Percentiles rank a stretch among this genome's conserved stretches.
These are phyloP conservation scores for Holacanthella duospinosa DNA, from an alignment of 2,888 invertebrate species.

Conservation along the genomic window DNA sequence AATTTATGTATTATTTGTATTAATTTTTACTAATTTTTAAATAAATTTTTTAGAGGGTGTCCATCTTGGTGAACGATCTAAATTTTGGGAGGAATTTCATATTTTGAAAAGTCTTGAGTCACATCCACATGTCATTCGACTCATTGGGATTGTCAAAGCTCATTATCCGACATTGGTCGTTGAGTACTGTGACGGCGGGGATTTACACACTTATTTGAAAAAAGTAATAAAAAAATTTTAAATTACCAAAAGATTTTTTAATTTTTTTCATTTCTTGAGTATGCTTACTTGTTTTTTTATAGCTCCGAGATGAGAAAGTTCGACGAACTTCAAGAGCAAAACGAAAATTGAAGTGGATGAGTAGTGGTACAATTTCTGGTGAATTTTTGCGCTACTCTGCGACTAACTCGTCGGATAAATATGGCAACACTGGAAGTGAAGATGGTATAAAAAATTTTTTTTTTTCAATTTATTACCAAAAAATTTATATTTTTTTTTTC, in stretches of 20 bases:
- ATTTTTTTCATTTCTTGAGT: background rate
- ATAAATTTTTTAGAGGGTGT: slow-evolving; percentile 16
- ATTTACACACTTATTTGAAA: slow-evolving; percentile 26
- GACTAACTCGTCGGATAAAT: too few species aligned
- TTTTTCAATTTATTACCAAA: background rate
- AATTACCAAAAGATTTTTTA: background rate
- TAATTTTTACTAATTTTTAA: background rate
- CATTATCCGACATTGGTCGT: slow-evolving; percentile 29
- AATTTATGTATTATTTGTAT: background rate
- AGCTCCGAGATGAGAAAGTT: background rate
- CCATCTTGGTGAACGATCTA: slow-evolving; percentile 21
- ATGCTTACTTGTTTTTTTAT: too few species aligned
- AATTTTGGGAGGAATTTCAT: slow-evolving; percentile 36
- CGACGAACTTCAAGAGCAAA: background rate
- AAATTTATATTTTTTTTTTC: background rate
- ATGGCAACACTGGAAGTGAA: too few species aligned
- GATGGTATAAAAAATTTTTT: too few species aligned
- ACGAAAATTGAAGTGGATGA: background rate
- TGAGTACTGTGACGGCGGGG: slow-evolving; percentile 35
- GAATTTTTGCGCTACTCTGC: background rate
- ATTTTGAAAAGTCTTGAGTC: slow-evolving; percentile 32
- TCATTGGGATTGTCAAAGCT: slow-evolving; percentile 23
- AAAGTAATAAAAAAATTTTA: slow-evolving; percentile 19
- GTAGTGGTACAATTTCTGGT: background rate
- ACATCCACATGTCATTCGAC: slow-evolving; percentile 29